Conservation (phyloP, 2,113 vertebrate species). For the Daboia siamensis region DNA sequence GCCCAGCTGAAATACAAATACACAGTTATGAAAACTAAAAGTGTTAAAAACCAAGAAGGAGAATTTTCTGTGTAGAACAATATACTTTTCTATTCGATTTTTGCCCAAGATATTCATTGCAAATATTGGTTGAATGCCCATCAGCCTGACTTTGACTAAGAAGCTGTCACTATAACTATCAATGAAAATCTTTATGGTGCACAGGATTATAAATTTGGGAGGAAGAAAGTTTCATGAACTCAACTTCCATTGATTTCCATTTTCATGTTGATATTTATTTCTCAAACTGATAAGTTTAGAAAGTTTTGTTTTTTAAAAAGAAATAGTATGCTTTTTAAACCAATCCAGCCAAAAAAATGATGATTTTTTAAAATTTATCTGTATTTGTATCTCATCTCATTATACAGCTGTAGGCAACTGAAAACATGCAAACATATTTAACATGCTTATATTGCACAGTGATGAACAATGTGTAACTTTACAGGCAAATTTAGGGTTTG, state of each 20-base stretch:
- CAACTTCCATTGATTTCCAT: background rate
- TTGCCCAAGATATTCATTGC: background rate
- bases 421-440: background rate
- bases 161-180: background rate
- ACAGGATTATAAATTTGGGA: background rate
- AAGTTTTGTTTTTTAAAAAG: background rate
- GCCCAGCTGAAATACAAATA: background rate
- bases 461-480: background rate
- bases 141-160: background rate
- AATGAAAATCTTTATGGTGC: background rate
- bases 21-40: background rate
- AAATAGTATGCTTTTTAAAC: background rate
- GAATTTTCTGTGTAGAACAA: background rate
- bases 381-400: background rate
- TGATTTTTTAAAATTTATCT: background rate
- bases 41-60: background rate
- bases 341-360: background rate
- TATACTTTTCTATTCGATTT: background rate
- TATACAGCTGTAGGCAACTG: background rate
- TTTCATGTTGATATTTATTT: background rate
- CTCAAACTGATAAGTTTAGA: background rate
- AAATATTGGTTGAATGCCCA: background rate
- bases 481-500: background rate
- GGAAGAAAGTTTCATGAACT: background rate
- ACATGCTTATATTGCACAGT: background rate